Evolutionary conservation across 2,113 vertebrate genomes (phyloP).

Genomic region (Platichthys stellatus): DNA sequence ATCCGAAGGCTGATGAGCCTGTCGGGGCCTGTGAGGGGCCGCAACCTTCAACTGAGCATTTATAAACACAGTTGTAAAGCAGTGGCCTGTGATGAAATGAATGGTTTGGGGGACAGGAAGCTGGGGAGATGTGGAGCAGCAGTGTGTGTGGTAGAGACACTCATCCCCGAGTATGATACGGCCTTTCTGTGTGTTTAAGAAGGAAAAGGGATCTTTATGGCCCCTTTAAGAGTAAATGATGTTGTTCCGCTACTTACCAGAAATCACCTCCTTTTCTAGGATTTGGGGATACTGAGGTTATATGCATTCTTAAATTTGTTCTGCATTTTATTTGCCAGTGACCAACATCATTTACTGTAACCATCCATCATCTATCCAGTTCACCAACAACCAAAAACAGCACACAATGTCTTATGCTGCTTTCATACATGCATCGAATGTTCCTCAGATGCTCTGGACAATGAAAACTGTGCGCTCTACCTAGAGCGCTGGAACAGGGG

Average conservation of each 20-base stretch:
- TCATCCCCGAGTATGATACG: conserved; percentile 16
- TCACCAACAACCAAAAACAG: too few relatives aligned
- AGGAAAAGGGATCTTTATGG: neutral
- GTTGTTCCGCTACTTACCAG: neutral
- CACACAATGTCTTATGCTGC: too few relatives aligned
- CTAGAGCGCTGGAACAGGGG: too few relatives aligned
- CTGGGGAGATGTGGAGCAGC: conserved; percentile 24
- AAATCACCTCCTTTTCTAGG: neutral
- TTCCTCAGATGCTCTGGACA: too few relatives aligned
- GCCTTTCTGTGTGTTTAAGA: neutral
- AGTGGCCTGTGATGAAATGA: neutral
- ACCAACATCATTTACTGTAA: neutral
- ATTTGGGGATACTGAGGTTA: too few relatives aligned
- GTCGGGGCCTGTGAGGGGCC: conserved; percentile 33
- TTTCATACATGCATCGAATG: too few relatives aligned
- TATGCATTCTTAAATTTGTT: neutral
- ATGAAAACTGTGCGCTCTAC: too few relatives aligned
- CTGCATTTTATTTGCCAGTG: neutral
- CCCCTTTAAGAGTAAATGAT: neutral
- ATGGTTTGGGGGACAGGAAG: conserved; percentile 19
- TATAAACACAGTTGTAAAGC: conserved; percentile 39
- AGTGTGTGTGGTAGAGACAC: neutral
- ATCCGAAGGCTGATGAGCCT: conserved; percentile 31
- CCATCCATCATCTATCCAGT: neutral
- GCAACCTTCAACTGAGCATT: conserved; percentile 39